Percentiles rank a stretch among this genome's conserved stretches.
phyloP scores from a whole-genome alignment of 2,797 vertebrate species.

The Taeniopygia guttata region DNA sequence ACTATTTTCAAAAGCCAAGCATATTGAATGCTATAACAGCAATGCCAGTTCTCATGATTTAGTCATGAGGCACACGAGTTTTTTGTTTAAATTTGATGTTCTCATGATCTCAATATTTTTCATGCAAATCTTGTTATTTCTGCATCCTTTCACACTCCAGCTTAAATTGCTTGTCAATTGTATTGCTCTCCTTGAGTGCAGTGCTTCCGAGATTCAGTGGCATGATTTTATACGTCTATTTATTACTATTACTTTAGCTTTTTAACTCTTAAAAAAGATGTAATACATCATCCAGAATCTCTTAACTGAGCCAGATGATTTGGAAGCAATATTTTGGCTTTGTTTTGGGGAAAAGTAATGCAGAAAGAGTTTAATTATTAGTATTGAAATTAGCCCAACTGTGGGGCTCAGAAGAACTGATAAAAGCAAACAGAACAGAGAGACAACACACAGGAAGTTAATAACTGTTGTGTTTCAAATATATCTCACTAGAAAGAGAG shows the following conservation, averaged over 20 bases:
- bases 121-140: conserved; percentile 84
- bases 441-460: not conserved
- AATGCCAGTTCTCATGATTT: conserved; percentile 78
- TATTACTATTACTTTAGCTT: conserved; percentile 74
- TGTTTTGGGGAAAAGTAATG: not conserved
- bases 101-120: conserved; percentile 81
- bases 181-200: conserved; percentile 70
- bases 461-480: conserved; percentile 2
- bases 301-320: conserved; percentile 59
- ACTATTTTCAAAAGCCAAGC: conserved; percentile 74
- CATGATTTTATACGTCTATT: conserved; percentile 76
- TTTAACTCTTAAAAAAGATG: conserved; percentile 67
- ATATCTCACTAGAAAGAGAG: not conserved
- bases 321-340: conserved; percentile 35
- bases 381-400: conserved; percentile 19
- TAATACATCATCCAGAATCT: conserved; percentile 59
- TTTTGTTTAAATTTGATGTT: conserved; percentile 80
- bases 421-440: not conserved
- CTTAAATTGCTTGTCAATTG: conserved; percentile 81
- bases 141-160: conserved; percentile 77
- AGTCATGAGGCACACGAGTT: conserved; percentile 79
- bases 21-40: conserved; percentile 73
- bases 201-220: conserved; percentile 71
- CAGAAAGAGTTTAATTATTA: conserved; percentile 52
- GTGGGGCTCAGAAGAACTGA: not conserved